A percentile compares a stretch with the other conserved stretches of the same genome.
phyloP scores from a whole-genome alignment of 2,797 vertebrate species.

The Myotis vivesi region DNA sequence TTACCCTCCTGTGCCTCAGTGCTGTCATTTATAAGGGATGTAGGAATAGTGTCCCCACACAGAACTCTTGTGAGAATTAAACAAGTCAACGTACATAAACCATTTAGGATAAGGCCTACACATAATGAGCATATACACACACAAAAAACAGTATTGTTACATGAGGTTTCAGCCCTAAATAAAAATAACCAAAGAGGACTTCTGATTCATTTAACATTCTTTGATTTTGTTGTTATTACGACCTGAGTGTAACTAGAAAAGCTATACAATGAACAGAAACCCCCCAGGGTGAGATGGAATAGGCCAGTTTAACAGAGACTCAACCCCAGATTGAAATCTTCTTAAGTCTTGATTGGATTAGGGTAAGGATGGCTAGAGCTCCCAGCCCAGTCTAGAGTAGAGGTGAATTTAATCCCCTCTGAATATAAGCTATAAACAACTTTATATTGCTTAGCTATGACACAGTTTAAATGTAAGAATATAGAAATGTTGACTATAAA shows the following conservation, averaged over 20 bases:
- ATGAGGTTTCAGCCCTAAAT: neutral
- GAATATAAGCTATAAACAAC: neutral
- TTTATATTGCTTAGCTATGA: neutral
- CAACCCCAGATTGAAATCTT: neutral
- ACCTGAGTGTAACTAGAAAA: neutral
- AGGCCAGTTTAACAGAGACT: neutral
- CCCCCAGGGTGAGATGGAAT: neutral
- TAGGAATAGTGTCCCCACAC: neutral
- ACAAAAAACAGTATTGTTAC: neutral
- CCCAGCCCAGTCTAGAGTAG: neutral
- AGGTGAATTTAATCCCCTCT: neutral
- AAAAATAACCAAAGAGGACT: neutral
- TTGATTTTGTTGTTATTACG: neutral
- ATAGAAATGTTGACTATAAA: neutral
- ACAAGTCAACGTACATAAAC: neutral
- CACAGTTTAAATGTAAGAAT: neutral
- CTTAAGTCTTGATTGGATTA: slow-evolving; percentile 43
- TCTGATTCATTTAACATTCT: neutral
- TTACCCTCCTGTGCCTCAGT: neutral
- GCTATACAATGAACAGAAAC: neutral
- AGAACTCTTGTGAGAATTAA: neutral
- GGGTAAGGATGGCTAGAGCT: neutral
- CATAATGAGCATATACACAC: neutral
- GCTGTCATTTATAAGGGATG: neutral
- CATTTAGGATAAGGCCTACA: neutral